These are phyloP conservation scores for Sebastes trivittatus DNA, from an alignment of 2,797 vertebrate species.

Conservation along the genomic window DNA sequence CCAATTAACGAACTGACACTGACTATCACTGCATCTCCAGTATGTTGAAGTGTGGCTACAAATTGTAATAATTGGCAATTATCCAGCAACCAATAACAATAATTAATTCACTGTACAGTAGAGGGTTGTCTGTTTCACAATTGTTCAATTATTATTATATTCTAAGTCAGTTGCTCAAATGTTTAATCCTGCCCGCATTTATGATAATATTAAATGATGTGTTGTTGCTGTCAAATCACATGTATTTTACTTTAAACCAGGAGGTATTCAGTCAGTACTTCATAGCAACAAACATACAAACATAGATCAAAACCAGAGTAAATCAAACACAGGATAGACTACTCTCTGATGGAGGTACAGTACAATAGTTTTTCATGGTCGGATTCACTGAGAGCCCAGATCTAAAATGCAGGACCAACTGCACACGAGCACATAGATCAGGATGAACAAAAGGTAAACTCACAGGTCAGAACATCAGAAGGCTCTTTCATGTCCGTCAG, in stretches of 20 bases:
- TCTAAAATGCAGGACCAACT: slow-evolving; percentile 10
- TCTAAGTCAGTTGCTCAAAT: not conserved
- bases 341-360: not conserved
- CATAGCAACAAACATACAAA: slow-evolving; percentile 33
- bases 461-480: slow-evolving; percentile 56
- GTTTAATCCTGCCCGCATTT: not conserved
- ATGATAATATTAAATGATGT: not conserved
- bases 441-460: slow-evolving; percentile 45
- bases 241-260: slow-evolving; percentile 21
- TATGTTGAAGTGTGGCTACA: not conserved
- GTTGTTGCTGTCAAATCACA: slow-evolving; percentile 2
- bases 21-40: not conserved
- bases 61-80: not conserved
- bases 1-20: not conserved
- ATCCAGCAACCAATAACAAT: not conserved
- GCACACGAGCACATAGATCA: not conserved
- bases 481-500: slow-evolving; percentile 48
- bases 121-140: not conserved
- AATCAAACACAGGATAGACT: slow-evolving; percentile 33
- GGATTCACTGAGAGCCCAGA: slow-evolving; percentile 26
- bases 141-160: not conserved
- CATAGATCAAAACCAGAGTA: slow-evolving; percentile 39
- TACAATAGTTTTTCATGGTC: slow-evolving; percentile 12
- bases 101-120: not conserved
- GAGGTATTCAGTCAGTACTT: not conserved